Base-by-base conservation (phyloP, 2,888 invertebrate species). In the Apamea anceps region DNA sequence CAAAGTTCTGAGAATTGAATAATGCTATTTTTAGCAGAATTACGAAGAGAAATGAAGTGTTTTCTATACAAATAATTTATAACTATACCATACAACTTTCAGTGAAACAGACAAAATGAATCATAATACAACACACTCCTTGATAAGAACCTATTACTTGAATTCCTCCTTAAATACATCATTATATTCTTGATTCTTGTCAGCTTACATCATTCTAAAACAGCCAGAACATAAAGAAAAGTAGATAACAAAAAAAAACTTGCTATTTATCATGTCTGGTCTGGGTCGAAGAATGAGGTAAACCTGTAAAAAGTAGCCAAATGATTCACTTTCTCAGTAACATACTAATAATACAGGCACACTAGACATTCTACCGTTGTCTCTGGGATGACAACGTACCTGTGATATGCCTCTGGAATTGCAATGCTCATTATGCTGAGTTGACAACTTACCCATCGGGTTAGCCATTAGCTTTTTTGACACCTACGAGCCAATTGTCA, bases 121-220 rank as follows among this genome's bases (percentile, higher is more conserved):
- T 81, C 45, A 71, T 66, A n/a, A 28, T 37, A 63, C 6, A 12
- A 45, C 15, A 37, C 3, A 60, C 37, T 80, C 32, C 25, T 68
- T 54, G 32, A 0, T 68, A 57, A n/a, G 57, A 25, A 28, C 60
- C 0, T 57, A 18, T 6, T 42, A 32, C 42, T 54, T 57, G 15
- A 45, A 51, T 83, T 77, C 65, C 57, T 60, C 57, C 57, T 10
- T 10, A 1, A 7, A 21, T 45, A 45, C 32, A 51, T 21, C 5
- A 48, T 21, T 10, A 10, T 3, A 5, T 54, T 72, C 18, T 54
- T 28, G n/a, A 45, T 75, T 65, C 42, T 65, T 42, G 25, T 48
- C 15, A 13, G 25, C 21, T 77, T 83, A 77, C 32, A 67, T 77
- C 57, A 77, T 54, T 82, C 5, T 32, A 60, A 42, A 60, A 51